These are phyloP conservation scores for Drosophila melanosoma DNA, from an alignment of 2,888 invertebrate genomes.

Conservation along the genomic window DNA sequence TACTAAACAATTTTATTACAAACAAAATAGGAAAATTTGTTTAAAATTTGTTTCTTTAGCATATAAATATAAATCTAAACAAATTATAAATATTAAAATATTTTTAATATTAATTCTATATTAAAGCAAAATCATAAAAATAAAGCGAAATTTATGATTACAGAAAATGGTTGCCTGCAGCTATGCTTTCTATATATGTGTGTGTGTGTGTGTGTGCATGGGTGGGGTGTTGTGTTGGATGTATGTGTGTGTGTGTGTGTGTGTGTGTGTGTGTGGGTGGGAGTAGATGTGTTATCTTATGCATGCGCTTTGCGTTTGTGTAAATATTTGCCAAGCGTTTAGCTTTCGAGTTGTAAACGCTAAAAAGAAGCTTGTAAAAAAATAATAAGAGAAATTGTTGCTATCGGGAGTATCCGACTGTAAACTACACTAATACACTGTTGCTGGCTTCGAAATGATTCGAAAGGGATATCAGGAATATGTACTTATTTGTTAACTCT, in stretches of 20 bases:
- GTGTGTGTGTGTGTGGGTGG: slow-evolving; percentile 14
- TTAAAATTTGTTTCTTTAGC: background rate
- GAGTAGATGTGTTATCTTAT: slow-evolving; percentile 56
- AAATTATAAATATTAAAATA: too few relatives aligned
- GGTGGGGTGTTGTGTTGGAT: background rate
- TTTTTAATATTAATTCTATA: slow-evolving; percentile 1
- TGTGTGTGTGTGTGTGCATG: slow-evolving; percentile 11
- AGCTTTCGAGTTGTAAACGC: slow-evolving; percentile 43
- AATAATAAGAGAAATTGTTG: background rate
- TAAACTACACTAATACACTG: background rate
- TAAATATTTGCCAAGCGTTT: slow-evolving; percentile 79
- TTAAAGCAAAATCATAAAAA: background rate
- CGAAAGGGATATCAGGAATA: background rate
- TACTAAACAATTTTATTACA: background rate
- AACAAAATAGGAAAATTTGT: background rate
- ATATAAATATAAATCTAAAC: too few relatives aligned
- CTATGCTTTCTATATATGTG: background rate
- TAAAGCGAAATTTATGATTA: background rate
- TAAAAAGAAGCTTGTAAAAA: slow-evolving; percentile 27
- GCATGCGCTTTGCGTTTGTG: slow-evolving; percentile 60
- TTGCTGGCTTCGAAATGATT: background rate
- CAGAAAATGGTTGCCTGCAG: slow-evolving; percentile 6
- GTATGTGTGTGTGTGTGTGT: background rate
- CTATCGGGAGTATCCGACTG: background rate
- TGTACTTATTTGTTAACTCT: background rate